Percentiles rank a stretch among this genome's conserved stretches.
These are phyloP conservation scores for Pyrochroa serraticornis DNA, from an alignment of 2,888 invertebrate genomes.

Conservation along the genomic window DNA sequence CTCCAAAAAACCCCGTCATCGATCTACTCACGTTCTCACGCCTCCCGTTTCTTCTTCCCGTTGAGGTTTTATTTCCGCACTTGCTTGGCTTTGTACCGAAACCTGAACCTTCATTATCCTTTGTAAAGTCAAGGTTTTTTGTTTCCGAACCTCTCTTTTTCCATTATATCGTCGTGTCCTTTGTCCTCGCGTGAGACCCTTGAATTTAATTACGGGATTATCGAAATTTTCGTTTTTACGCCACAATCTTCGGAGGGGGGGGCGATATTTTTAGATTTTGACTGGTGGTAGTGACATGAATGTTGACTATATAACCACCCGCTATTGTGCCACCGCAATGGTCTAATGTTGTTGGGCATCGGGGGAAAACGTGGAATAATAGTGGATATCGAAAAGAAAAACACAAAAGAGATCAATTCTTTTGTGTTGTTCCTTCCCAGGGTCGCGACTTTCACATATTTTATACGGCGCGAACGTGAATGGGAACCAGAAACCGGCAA, in stretches of 20 bases:
- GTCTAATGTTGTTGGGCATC: constrained; percentile 2
- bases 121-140: constrained; percentile 2
- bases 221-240: neutral
- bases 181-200: neutral
- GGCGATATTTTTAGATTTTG: too few relatives aligned
- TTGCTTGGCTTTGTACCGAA: constrained; percentile 8
- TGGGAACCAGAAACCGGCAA: constrained; percentile 15
- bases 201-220: neutral
- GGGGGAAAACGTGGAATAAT: constrained; percentile 8
- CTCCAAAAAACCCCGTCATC: neutral
- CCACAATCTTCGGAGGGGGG: neutral
- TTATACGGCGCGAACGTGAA: constrained; percentile 12
- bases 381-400: constrained; percentile 11
- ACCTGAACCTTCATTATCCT: neutral
- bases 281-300: too few relatives aligned
- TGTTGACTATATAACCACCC: constrained; percentile 8
- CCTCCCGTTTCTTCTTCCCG: neutral
- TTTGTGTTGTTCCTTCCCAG: constrained; percentile 26
- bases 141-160: neutral
- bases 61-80: constrained; percentile 17
- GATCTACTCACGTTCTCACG: neutral
- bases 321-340: constrained; percentile 6
- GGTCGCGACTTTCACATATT: constrained; percentile 31
- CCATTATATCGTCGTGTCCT: neutral
- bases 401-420: constrained; percentile 24